Evolutionary conservation across 2,888 invertebrate genomes (phyloP), one percentile per base, ranked within the genome.

Genomic region (Drosophila borealis): DNA sequence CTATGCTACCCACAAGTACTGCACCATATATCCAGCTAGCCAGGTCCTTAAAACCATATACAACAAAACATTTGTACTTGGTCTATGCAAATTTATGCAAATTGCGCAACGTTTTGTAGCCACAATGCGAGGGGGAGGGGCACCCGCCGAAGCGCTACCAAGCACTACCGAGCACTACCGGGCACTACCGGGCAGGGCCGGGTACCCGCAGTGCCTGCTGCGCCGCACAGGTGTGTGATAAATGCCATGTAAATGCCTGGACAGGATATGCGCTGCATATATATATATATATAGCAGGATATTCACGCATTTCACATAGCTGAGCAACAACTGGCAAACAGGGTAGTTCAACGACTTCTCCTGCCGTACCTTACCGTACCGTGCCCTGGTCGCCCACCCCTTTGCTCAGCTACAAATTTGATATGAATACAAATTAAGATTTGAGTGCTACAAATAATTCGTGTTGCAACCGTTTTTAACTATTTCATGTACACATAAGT

Each of bases 211-310:
- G 29, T 2, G 29, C 29, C 29, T 29, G 29, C 29, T n/a, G 39
- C 8, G n/a, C 21, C 34, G 71, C 85, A 82, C 81, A 82, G 81
- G 81, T 82, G 81, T 78, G 66, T 67, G 78, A 68, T 80, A 85
- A 85, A 80, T 67, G 82, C 54, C 81, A 72, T 80, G 72, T 80
- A 72, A 82, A 78, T 70, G 74, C 60, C 61, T 11, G 39, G 42
- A 36, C 80, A 80, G 73, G 72, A 51, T 39, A 51, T 37, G 29
- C n/a, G 74, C 81, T 62, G 70, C 56, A 70, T 60, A 70, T 29
- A 29, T 17, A 29, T 8, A 29, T 29, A 29, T 29, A 29, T 29
- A 8, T 0, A 17, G 44, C 79, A 76, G 72, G 61, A 79, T 72
- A 77, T 77, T 72, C 84, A 64, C 21, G 17, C 61, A 51, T 34